Evolutionary conservation across 2,888 invertebrate species (phyloP).

Genomic region (Malachius bipustulatus): DNA sequence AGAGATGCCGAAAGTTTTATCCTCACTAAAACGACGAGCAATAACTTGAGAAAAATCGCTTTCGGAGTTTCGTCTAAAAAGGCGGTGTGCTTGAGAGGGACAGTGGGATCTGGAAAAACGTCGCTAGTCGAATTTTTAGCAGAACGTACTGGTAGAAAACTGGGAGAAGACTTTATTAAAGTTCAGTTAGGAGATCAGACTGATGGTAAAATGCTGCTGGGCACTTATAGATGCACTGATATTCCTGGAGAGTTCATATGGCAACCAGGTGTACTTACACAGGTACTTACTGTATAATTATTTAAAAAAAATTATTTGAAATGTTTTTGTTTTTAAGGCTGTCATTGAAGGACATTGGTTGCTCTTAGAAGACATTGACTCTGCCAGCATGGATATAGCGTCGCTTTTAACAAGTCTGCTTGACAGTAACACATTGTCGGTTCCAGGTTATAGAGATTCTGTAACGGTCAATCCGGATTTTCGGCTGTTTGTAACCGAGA

Average conservation of each 20-base stretch:
- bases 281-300: slow-evolving; percentile 36
- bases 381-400: slow-evolving; percentile 85
- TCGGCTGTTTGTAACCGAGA: slow-evolving; percentile 84
- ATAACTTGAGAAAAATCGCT: slow-evolving; percentile 65
- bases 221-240: slow-evolving; percentile 89
- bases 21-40: slow-evolving; percentile 59
- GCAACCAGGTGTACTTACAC: slow-evolving; percentile 89
- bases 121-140: slow-evolving; percentile 79
- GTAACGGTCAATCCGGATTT: slow-evolving; percentile 75
- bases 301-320: slow-evolving; percentile 1
- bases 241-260: slow-evolving; percentile 96
- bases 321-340: slow-evolving; percentile 41
- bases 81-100: slow-evolving; percentile 67
- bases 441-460: slow-evolving; percentile 81
- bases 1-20: too few relatives aligned
- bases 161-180: slow-evolving; percentile 51
- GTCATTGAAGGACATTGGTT: slow-evolving; percentile 82
- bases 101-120: slow-evolving; percentile 93
- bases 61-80: slow-evolving; percentile 68
- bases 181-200: slow-evolving; percentile 95
- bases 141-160: slow-evolving; percentile 54
- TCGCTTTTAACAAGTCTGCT: slow-evolving; percentile 75
- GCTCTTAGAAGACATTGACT: slow-evolving; percentile 89
- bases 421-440: slow-evolving; percentile 67
- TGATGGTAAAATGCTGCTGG: slow-evolving; percentile 88